Evolutionary conservation across 2,888 invertebrate species (phyloP).

Genomic region (Drosophila trichaetosa): DNA sequence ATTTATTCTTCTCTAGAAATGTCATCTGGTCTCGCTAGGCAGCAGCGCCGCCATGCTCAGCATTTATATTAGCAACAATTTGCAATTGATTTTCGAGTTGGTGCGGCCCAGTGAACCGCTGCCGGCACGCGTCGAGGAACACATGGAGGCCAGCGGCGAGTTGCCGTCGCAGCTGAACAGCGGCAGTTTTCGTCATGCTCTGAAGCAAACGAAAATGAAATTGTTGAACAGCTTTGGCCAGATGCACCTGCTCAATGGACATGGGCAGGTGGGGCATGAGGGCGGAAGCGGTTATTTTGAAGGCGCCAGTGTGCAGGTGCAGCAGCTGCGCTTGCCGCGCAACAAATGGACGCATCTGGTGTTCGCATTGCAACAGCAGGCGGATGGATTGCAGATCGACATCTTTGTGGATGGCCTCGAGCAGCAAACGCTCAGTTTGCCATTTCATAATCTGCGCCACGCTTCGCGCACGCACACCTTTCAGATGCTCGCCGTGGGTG

Average conservation of each 20-base stretch:
- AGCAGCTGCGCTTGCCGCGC: constrained; percentile 74
- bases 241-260: constrained; percentile 82
- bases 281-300: constrained; percentile 70
- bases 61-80: constrained; percentile 80
- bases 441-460: constrained; percentile 78
- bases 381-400: constrained; percentile 76
- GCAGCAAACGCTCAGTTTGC: constrained; percentile 76
- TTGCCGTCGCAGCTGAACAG: constrained; percentile 24
- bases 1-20: constrained; percentile 64
- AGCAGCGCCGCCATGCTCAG: constrained; percentile 83
- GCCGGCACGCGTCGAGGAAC: constrained; percentile 63
- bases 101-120: constrained; percentile 81
- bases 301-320: constrained; percentile 75
- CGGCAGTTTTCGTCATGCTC: constrained; percentile 77
- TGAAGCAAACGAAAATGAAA: constrained; percentile 82
- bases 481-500: constrained; percentile 82
- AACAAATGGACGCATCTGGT: constrained; percentile 84
- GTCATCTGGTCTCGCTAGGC: constrained; percentile 84
- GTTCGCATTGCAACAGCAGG: constrained; percentile 75
- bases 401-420: constrained; percentile 81
- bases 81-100: constrained; percentile 82
- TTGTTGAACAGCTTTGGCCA: constrained; percentile 82
- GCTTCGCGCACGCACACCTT: constrained; percentile 76
- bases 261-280: constrained; percentile 41
- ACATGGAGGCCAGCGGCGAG: constrained; percentile 46